phyloP scores from a whole-genome alignment of 2,113 vertebrate genomes.

The Hydrochoerus hydrochaeris region DNA sequence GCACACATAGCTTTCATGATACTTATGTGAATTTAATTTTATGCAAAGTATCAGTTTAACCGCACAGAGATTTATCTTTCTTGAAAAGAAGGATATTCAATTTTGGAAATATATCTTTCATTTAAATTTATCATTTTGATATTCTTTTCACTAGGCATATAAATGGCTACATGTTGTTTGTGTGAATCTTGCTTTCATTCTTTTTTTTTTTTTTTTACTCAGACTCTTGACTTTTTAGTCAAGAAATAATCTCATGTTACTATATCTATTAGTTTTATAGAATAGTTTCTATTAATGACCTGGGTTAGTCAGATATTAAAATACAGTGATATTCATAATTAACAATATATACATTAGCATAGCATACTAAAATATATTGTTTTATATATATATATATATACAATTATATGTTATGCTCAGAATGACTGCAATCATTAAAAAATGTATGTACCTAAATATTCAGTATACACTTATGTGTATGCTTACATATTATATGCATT shows the following conservation, averaged over 20 bases:
- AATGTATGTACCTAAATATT: not conserved
- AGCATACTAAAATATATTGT: not conserved
- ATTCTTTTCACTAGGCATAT: not conserved
- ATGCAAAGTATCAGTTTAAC: conserved; percentile 38
- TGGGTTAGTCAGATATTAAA: not conserved
- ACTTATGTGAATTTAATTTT: conserved; percentile 62
- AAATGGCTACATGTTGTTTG: not conserved
- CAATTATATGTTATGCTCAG: not conserved
- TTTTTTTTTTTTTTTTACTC: not conserved
- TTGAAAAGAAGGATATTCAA: conserved; percentile 54
- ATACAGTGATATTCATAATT: not conserved
- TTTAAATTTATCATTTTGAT: conserved; percentile 33
- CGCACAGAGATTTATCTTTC: conserved; percentile 42
- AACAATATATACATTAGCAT: not conserved
- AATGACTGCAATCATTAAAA: not conserved
- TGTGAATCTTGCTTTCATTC: not conserved
- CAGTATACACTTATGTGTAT: not conserved
- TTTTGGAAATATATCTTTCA: conserved; percentile 10
- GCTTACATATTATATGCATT: not conserved
- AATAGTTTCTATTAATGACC: not conserved
- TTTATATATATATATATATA: not conserved
- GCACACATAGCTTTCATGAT: conserved; percentile 46
- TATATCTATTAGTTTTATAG: not conserved
- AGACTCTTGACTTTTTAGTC: not conserved
- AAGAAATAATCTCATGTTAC: not conserved